Conservation (phyloP, 1,140 invertebrate genomes). For the Sarcophaga bullata region DNA sequence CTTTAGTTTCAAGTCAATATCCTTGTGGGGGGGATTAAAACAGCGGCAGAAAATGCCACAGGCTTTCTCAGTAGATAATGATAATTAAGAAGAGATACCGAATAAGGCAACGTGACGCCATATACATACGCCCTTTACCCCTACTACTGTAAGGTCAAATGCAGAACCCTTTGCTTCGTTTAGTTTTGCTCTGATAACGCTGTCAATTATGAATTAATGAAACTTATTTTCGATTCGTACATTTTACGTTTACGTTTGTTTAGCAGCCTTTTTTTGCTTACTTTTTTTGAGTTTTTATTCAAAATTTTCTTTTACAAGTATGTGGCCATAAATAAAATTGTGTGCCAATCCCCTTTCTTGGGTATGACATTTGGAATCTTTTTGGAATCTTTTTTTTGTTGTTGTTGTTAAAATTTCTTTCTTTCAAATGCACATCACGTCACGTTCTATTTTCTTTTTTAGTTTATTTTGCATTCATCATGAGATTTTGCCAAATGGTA, state of each 20-base stretch:
- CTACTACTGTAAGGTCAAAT: not conserved
- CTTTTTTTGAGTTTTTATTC: not conserved
- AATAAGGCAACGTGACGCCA: slow-evolving; percentile 28
- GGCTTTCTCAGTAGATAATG: not conserved
- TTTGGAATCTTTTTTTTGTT: not conserved
- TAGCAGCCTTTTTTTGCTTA: not conserved
- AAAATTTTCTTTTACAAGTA: not conserved
- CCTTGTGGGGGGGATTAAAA: slow-evolving; percentile 27
- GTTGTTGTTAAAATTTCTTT: not conserved
- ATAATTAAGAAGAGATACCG: not conserved
- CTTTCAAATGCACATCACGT: not conserved
- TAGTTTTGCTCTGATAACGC: slow-evolving; percentile 10
- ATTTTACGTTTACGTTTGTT: not conserved
- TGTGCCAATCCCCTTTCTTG: not conserved
- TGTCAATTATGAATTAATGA: slow-evolving; percentile 40
- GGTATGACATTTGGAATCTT: not conserved
- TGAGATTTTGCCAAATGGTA: not conserved
- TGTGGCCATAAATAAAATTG: not conserved
- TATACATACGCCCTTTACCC: not conserved
- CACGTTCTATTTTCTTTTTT: not conserved
- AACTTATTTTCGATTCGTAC: not conserved
- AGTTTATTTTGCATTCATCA: not conserved
- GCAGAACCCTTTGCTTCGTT: not conserved
- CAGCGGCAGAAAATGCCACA: slow-evolving; percentile 23
- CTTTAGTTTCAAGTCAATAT: slow-evolving; percentile 23